Evolutionary conservation across 2,888 invertebrate species (phyloP), one percentile per base, ranked within the genome.

Genomic region (Melangyna quadrimaculata): DNA sequence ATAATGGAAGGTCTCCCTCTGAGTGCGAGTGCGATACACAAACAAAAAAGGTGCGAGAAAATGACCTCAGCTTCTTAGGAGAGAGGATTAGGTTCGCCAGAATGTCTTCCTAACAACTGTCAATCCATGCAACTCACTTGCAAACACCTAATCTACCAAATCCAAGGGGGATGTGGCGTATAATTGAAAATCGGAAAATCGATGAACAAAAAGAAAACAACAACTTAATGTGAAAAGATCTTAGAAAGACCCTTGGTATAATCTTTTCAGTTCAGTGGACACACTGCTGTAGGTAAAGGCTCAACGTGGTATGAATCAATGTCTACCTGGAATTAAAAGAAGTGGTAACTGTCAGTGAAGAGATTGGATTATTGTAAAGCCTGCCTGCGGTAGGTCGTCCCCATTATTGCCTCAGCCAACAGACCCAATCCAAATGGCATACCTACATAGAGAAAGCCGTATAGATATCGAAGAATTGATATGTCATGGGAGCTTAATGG

Each of bases 401-500:
- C 72, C 74, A 75, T 61, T 67, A 22, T 69, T 22, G 32, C 72
- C n/a, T n/a, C n/a, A 24, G 59, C n/a, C n/a, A 79, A 79, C 75
- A 57, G 7, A 67, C 65, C 59, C 29, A 69, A 77, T 77, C 71
- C 71, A 40, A 75, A 80, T 80, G 75, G 55, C 75, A 69, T 69
- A 72, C 70, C 78, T 63, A 72, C 70, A 83, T 63, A 86, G 72
- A 77, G 77, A 86, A 86, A 84, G 84, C 61, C 77, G 29, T 40
- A 37, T 22, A 77, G 84, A 72, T 80, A 86, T 80, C 72, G 69
- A 40, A 69, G 61, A 77, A 80, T 80, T 80, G 72, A 86, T 86
- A 77, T 80, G 84, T 80, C 84, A 86, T 80, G 77, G 80, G 61
- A 80, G 80, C 77, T 80, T 86, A 80, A 86, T 86, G 77, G 77